Base-by-base conservation (phyloP, 2,888 invertebrate genomes). In the Balanococcus diminutus region DNA sequence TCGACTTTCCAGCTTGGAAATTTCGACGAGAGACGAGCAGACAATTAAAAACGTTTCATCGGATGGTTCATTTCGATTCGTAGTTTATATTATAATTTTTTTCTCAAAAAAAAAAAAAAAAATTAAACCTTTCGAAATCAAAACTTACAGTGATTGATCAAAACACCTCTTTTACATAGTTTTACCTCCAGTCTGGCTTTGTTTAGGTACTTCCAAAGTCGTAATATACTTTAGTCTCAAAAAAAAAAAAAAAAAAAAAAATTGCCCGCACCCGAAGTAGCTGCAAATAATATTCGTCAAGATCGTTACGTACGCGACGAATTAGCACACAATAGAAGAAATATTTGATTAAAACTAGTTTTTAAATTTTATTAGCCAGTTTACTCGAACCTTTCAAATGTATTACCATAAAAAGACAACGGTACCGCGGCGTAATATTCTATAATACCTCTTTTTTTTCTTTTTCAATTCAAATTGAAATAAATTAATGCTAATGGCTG, bases 401-500 rank as follows among this genome's bases (percentile, higher is more conserved):
- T 67, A 67, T 67, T 67, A 67, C 67, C 67, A 67, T 67, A 67
- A 67, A 67, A 16, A 67, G 67, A 67, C 67, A 67, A 28, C 16
- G 28, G 28, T 22, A 56, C 22, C 2, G 67, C 16, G 16, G 28
- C 14, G 28, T 67, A 67, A 67, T 67, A 67, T 67, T 67, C 28
- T 5, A 67, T 67, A 67, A 28, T 67, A 67, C 28, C 11, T 0
- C 1, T 28, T 67, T 28, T 67, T 67, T 14, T 28, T 28, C 31
- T 28, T 8, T 67, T 28, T 67, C 28, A 31, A 67, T 67, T 14
- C 67, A 16, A 28, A 25, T 67, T 28, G 28, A 67, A 67, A 67
- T 67, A 67, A 67, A 67, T 67, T 67, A 67, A 67, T 67, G 67
- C 67, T 67, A 67, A 67, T 67, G 67, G 67, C 67, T 67, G 67